These are phyloP conservation scores for Neodiprion lecontei DNA, from an alignment of 1,140 invertebrate genomes.

Conservation along the genomic window DNA sequence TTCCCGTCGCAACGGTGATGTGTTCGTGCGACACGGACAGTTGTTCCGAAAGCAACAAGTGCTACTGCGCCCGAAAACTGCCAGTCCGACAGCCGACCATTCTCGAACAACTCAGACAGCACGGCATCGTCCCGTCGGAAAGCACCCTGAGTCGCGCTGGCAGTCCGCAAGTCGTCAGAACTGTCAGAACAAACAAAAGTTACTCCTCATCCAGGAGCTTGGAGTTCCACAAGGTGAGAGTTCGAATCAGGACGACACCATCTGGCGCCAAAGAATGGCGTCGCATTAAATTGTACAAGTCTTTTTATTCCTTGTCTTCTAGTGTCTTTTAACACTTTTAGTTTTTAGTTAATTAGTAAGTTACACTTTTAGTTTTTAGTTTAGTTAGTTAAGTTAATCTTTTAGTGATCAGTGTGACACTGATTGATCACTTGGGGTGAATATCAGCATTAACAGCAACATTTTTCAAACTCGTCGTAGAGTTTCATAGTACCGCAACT, in stretches of 20 bases:
- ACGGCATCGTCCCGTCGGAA: conserved; percentile 63
- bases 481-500: too few relatives aligned
- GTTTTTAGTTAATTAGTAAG: conserved; percentile 6
- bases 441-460: too few relatives aligned
- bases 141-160: conserved; percentile 54
- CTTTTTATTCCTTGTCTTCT: too few relatives aligned
- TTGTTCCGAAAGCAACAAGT: conserved; percentile 87
- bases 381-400: background rate
- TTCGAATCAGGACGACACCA: too few relatives aligned
- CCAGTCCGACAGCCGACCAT: conserved; percentile 51
- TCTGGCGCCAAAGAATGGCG: background rate
- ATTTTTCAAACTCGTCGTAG: too few relatives aligned
- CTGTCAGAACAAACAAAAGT: conserved; percentile 34
- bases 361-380: conserved; percentile 16
- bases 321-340: background rate
- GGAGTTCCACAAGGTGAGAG: conserved; percentile 60
- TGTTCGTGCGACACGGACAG: conserved; percentile 85
- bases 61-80: conserved; percentile 73
- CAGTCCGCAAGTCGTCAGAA: conserved; percentile 44
- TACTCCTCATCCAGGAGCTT: conserved; percentile 64
- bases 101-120: conserved; percentile 62
- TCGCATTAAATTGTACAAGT: background rate
- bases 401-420: too few relatives aligned
- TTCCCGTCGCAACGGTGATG: conserved; percentile 43
- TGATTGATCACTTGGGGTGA: too few relatives aligned